phyloP scores from a whole-genome alignment of 2,888 invertebrate genomes.

The Aproaerema taeniolella region DNA sequence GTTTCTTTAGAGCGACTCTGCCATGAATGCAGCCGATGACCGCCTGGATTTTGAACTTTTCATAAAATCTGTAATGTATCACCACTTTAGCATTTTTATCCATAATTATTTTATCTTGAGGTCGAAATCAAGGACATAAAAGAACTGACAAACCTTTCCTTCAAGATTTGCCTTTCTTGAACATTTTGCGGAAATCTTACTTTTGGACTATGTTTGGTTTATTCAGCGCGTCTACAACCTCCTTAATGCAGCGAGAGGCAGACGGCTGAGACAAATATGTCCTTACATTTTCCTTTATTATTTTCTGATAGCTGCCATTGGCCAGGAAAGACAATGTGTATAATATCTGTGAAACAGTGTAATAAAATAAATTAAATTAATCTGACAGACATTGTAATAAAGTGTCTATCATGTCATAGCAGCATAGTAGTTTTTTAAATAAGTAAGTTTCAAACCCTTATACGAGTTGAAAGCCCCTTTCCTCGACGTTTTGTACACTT shows the following conservation, averaged over 20 bases:
- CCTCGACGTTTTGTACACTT: neutral
- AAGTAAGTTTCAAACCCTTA: neutral
- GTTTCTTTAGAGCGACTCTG: conserved; percentile 18
- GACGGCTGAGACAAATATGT: neutral
- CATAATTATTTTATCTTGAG: too few relatives aligned
- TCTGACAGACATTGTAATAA: neutral
- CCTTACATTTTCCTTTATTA: neutral
- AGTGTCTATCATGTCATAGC: too few relatives aligned
- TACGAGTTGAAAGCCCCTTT: neutral
- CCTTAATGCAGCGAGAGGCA: neutral
- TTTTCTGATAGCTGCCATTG: conserved; percentile 1
- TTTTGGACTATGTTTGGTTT: neutral
- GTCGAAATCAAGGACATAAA: neutral
- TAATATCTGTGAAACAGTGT: neutral
- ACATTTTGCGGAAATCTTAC: conserved; percentile 11
- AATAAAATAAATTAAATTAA: neutral
- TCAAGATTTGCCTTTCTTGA: conserved; percentile 13
- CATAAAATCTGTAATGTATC: conserved; percentile 20
- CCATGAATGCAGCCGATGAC: conserved; percentile 20
- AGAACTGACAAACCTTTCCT: conserved; percentile 8
- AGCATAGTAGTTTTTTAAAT: neutral
- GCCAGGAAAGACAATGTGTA: neutral
- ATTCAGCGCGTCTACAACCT: neutral
- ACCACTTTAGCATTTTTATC: neutral
- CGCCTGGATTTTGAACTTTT: conserved; percentile 18